Evolutionary conservation across 1,140 invertebrate genomes (phyloP).

Genomic region (Heliothis virescens): DNA sequence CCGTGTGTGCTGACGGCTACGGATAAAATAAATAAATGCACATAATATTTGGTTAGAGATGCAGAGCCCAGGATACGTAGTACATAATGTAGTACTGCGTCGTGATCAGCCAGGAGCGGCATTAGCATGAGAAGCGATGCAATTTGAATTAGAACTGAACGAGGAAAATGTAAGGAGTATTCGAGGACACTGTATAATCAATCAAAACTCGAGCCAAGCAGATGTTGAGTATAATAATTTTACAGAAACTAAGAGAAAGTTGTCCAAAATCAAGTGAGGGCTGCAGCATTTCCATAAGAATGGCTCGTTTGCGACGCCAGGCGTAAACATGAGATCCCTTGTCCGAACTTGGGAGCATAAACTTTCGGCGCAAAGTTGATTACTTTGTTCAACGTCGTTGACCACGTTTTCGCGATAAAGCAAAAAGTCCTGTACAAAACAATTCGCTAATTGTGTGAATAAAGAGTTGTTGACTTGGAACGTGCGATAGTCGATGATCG

Average conservation of each 20-base stretch:
- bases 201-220: slow-evolving; percentile 45
- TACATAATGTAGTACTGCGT: slow-evolving; percentile 62
- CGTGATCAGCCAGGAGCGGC: slow-evolving; percentile 57
- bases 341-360: slow-evolving; percentile 62
- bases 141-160: slow-evolving; percentile 56
- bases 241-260: slow-evolving; percentile 38
- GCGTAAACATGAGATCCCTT: slow-evolving; percentile 53
- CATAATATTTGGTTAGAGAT: slow-evolving; percentile 80
- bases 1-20: slow-evolving; percentile 46
- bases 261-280: slow-evolving; percentile 63
- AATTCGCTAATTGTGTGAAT: slow-evolving; percentile 41
- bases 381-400: slow-evolving; percentile 53
- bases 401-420: slow-evolving; percentile 41
- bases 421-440: slow-evolving; percentile 39
- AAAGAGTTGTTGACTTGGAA: slow-evolving; percentile 32
- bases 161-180: slow-evolving; percentile 19
- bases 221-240: slow-evolving; percentile 33
- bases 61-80: slow-evolving; percentile 53
- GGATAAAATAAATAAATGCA: slow-evolving; percentile 75
- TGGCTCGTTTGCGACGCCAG: slow-evolving; percentile 60
- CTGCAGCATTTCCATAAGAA: slow-evolving; percentile 72
- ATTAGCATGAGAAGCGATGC: slow-evolving; percentile 75
- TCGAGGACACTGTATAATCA: slow-evolving; percentile 47
- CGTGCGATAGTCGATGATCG: slow-evolving; percentile 46
- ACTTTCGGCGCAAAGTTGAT: slow-evolving; percentile 65